Percentiles rank a stretch among this genome's conserved stretches.
phyloP scores from a whole-genome alignment of 2,113 vertebrate genomes.

The Murina feae region DNA sequence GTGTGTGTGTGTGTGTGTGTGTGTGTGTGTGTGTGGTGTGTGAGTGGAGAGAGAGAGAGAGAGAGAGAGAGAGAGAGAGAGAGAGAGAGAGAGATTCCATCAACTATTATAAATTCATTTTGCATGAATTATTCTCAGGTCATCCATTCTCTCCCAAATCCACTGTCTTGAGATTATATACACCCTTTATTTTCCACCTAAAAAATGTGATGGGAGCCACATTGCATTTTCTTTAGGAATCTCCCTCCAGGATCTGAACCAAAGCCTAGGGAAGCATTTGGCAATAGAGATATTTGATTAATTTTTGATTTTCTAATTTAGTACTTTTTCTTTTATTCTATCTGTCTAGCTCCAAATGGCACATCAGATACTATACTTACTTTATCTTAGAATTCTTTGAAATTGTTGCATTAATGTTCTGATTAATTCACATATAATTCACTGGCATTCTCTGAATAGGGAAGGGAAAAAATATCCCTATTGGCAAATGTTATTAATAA shows the following conservation, averaged over 20 bases:
- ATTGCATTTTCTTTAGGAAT: not conserved
- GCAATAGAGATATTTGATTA: not conserved
- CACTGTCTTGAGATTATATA: not conserved
- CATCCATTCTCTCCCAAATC: not conserved
- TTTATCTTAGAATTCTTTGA: not conserved
- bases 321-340: not conserved
- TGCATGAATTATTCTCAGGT: not conserved
- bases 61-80: not conserved
- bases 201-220: not conserved
- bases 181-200: not conserved
- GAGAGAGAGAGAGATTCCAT: not conserved
- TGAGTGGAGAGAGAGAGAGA: not conserved
- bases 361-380: not conserved
- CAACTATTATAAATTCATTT: not conserved
- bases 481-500: not conserved
- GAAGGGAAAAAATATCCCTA: not conserved
- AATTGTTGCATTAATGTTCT: not conserved
- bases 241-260: not conserved
- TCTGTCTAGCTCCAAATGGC: not conserved
- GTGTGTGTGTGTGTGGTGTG: not conserved
- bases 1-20: not conserved
- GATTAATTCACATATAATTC: not conserved
- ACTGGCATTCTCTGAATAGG: not conserved
- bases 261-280: not conserved
- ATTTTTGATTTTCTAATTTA: not conserved